Percentiles rank a stretch among this genome's conserved stretches.
Evolutionary conservation across 2,113 vertebrate species (phyloP).

Genomic region (Oncorhynchus nerka): DNA sequence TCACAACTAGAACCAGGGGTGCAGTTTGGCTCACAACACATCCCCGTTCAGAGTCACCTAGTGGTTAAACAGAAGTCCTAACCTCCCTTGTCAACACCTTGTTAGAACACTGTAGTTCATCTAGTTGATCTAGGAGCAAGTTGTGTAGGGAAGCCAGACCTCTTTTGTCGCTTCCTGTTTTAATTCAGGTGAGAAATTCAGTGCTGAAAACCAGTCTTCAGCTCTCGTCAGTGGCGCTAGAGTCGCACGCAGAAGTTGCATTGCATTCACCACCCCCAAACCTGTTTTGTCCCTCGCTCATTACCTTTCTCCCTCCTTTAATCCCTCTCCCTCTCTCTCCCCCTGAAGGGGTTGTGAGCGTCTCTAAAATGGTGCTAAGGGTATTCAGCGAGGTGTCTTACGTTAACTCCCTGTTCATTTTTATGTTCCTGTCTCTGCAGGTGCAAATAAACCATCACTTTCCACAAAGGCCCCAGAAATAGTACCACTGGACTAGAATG

Average conservation of each 20-base stretch:
- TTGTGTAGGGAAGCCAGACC: not conserved
- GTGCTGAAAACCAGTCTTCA: slow-evolving; percentile 78
- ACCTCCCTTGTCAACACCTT: slow-evolving; percentile 2
- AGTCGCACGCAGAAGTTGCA: slow-evolving; percentile 46
- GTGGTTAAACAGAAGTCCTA: slow-evolving; percentile 44
- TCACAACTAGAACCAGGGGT: not conserved
- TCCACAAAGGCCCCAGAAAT: slow-evolving; percentile 1
- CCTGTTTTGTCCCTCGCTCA: not conserved
- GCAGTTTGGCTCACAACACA: slow-evolving; percentile 11
- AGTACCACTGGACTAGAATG: not conserved
- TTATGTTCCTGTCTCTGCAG: slow-evolving; percentile 25
- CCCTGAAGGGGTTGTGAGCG: slow-evolving; percentile 36
- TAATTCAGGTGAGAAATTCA: slow-evolving; percentile 75
- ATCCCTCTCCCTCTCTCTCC: slow-evolving; percentile 17
- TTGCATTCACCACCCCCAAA: slow-evolving; percentile 30
- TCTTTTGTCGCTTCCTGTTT: slow-evolving; percentile 50
- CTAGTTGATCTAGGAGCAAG: slow-evolving; percentile 13
- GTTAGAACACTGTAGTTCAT: no score
- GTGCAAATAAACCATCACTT: slow-evolving; percentile 22
- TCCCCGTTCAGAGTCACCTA: slow-evolving; percentile 4
- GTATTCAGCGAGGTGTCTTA: slow-evolving; percentile 63
- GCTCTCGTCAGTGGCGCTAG: slow-evolving; percentile 53
- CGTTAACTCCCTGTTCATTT: slow-evolving; percentile 54
- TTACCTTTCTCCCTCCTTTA: slow-evolving; percentile 27
- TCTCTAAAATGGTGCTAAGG: slow-evolving; percentile 52